Evolutionary conservation across 2,888 invertebrate genomes (phyloP).

Genomic region (Hirtodrosophila alboralis): DNA sequence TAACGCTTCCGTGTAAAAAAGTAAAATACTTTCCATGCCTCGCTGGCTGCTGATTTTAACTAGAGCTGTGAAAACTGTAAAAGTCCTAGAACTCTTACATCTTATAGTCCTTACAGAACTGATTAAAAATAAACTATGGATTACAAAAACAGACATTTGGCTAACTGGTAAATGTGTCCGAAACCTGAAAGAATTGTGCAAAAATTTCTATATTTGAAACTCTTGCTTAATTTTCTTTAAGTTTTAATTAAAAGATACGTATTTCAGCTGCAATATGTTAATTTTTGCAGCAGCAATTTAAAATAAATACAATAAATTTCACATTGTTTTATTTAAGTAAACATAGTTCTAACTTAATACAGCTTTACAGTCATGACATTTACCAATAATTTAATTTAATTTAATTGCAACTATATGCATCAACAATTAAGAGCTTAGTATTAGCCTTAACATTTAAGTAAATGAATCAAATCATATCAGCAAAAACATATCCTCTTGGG

Average conservation of each 20-base stretch:
- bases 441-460: constrained; percentile 14
- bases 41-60: constrained; percentile 25
- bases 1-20: constrained; percentile 60
- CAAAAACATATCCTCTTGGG: background rate
- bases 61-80: constrained; percentile 2
- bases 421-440: background rate
- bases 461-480: constrained; percentile 47
- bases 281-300: too few species aligned
- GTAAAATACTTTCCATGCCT: constrained; percentile 47
- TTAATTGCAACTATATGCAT: constrained; percentile 22
- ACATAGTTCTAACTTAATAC: background rate
- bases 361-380: background rate
- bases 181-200: too few species aligned
- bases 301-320: too few species aligned
- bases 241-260: too few species aligned
- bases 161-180: too few species aligned
- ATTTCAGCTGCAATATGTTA: too few species aligned
- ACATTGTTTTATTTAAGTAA: too few species aligned
- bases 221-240: too few species aligned
- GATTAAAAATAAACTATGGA: too few species aligned
- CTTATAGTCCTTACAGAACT: too few species aligned
- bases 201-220: too few species aligned
- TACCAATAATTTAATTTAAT: background rate
- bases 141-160: background rate
- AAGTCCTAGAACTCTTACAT: constrained; percentile 5